A percentile compares a stretch with the other conserved stretches of the same genome.
phyloP scores from a whole-genome alignment of 2,888 invertebrate genomes.

The Chromoteleia sp. region DNA sequence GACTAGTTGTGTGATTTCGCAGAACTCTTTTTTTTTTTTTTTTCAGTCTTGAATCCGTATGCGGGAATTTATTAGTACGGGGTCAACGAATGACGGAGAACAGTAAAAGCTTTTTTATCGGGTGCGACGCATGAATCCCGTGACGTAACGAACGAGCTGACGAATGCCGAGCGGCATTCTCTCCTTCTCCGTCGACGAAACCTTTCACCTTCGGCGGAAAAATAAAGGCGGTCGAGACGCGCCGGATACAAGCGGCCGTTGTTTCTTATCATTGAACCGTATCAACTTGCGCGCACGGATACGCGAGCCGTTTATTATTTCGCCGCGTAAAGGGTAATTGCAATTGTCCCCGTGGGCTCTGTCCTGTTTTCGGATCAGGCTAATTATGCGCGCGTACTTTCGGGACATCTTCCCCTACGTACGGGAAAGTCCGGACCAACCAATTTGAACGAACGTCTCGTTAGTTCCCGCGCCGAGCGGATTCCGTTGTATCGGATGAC shows the following conservation, averaged over 20 bases:
- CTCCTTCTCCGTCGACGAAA: constrained; percentile 34
- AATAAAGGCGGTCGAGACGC: constrained; percentile 60
- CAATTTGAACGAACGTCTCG: not conserved
- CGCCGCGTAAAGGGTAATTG: constrained; percentile 21
- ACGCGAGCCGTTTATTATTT: constrained; percentile 41
- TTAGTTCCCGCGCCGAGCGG: constrained; percentile 16
- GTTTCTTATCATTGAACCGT: constrained; percentile 63
- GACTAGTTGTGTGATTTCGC: not conserved
- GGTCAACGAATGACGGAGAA: constrained; percentile 55
- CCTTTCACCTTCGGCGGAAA: constrained; percentile 69
- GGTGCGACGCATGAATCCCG: constrained; percentile 42
- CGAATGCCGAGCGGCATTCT: constrained; percentile 54
- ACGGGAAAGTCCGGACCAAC: not conserved
- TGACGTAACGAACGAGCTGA: constrained; percentile 64
- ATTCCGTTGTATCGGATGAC: constrained; percentile 6
- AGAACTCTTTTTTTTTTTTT: not conserved
- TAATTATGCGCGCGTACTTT: constrained; percentile 34
- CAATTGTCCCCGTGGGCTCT: not conserved
- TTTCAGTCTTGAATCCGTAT: not conserved
- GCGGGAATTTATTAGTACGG: constrained; percentile 32
- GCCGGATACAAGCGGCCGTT: constrained; percentile 59
- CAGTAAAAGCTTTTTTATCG: constrained; percentile 50
- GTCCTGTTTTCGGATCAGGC: not conserved
- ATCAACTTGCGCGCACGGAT: constrained; percentile 31
- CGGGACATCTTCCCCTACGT: not conserved